Percentiles rank a stretch among this genome's conserved stretches.
Conservation (phyloP, 2,888 invertebrate species). For the Phyllotreta striolata region DNA sequence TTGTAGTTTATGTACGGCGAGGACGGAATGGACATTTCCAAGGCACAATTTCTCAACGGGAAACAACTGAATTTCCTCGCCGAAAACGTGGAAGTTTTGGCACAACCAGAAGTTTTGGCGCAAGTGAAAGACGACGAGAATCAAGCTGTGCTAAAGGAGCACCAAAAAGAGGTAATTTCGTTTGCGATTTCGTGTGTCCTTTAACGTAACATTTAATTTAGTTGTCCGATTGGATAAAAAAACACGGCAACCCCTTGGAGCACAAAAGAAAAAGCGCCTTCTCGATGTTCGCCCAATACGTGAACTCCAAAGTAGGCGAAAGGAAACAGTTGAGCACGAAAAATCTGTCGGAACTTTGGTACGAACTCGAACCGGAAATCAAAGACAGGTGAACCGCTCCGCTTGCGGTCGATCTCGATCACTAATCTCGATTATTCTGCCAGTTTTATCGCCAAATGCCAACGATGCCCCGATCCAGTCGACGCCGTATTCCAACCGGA, state of each 20-base stretch:
- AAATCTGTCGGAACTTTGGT: conserved; percentile 74
- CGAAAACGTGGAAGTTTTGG: conserved; percentile 77
- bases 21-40: conserved; percentile 90
- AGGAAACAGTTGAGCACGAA: conserved; percentile 62
- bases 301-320: conserved; percentile 62
- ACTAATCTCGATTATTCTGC: conserved; percentile 29
- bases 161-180: conserved; percentile 64
- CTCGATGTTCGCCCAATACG: conserved; percentile 66
- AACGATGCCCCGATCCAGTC: conserved; percentile 78
- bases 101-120: conserved; percentile 67
- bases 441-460: conserved; percentile 48
- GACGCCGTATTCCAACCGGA: conserved; percentile 75
- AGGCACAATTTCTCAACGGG: conserved; percentile 82
- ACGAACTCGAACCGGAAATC: conserved; percentile 67
- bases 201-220: conserved; percentile 37
- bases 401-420: background rate
- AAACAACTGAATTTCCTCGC: conserved; percentile 82
- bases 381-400: conserved; percentile 62
- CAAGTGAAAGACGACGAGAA: conserved; percentile 67
- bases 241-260: conserved; percentile 61
- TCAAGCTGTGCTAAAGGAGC: conserved; percentile 63
- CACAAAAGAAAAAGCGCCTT: conserved; percentile 68
- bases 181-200: background rate
- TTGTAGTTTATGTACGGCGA: conserved; percentile 87
- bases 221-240: conserved; percentile 70